Evolutionary conservation across 2,797 vertebrate genomes (phyloP).

Genomic region (Lemur catta): DNA sequence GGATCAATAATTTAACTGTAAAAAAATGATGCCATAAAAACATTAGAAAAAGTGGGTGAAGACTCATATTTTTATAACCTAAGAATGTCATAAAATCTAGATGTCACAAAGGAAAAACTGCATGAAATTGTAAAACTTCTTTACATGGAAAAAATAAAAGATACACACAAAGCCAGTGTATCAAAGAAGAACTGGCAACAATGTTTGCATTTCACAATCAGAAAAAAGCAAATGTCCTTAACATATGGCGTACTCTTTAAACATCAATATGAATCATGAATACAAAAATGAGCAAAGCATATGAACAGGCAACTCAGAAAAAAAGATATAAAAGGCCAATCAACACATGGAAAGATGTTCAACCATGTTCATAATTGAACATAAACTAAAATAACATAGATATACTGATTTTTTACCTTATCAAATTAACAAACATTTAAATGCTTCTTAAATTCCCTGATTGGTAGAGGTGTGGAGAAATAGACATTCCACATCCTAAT

Average conservation of each 20-base stretch:
- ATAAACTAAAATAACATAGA: neutral
- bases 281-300: constrained; percentile 34
- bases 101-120: constrained; percentile 20
- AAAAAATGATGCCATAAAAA: constrained; percentile 18
- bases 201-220: neutral
- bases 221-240: constrained; percentile 26
- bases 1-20: constrained; percentile 2
- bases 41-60: neutral
- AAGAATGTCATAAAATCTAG: neutral
- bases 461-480: neutral
- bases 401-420: neutral
- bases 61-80: constrained; percentile 19
- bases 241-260: neutral
- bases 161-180: neutral
- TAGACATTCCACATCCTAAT: neutral
- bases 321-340: constrained; percentile 2
- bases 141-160: constrained; percentile 14
- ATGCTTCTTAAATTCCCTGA: neutral
- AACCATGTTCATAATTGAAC: neutral
- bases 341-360: neutral
- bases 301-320: neutral
- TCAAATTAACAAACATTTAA: neutral
- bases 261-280: neutral
- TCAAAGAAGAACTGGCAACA: neutral
- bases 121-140: constrained; percentile 30